These are phyloP conservation scores for Hapalemur alaotrensis DNA, from an alignment of 2,797 vertebrate genomes.

Conservation along the genomic window DNA sequence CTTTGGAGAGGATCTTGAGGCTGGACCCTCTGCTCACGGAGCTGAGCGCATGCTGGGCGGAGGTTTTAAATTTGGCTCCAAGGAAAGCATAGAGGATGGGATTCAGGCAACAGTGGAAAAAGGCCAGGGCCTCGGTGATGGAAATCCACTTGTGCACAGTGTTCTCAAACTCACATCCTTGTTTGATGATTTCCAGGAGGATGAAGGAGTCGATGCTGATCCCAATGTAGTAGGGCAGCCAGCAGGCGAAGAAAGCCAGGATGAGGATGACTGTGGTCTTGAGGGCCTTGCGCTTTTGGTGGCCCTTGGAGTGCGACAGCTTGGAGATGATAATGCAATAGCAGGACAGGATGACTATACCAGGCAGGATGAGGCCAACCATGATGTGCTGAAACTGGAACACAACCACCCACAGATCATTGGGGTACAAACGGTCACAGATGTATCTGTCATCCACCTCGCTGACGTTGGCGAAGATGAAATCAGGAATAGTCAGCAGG, in stretches of 20 bases:
- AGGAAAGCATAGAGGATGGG: constrained; percentile 98
- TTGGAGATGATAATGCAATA: constrained; percentile 97
- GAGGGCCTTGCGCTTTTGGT: constrained; percentile 96
- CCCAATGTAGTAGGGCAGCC: constrained; percentile 95
- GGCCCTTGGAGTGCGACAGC: constrained; percentile 93
- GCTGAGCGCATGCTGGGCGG: constrained; percentile 92
- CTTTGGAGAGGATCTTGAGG: constrained; percentile 94
- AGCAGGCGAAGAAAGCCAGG: constrained; percentile 95
- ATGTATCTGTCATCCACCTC: constrained; percentile 79
- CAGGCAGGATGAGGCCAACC: constrained; percentile 95
- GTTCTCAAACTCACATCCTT: constrained; percentile 88
- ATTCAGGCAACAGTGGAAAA: constrained; percentile 98
- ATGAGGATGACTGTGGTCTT: constrained; percentile 98
- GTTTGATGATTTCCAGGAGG: constrained; percentile 86
- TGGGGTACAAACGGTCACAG: constrained; percentile 93
- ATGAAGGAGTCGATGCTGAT: constrained; percentile 93
- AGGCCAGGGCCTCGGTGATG: constrained; percentile 94
- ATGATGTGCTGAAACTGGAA: constrained; percentile 96
- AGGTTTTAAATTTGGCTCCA: constrained; percentile 97
- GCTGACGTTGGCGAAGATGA: constrained; percentile 90
- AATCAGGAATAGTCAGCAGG: constrained; percentile 93
- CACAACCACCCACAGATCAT: constrained; percentile 86
- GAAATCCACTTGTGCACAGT: constrained; percentile 92
- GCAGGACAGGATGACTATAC: constrained; percentile 94
- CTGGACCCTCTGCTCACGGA: constrained; percentile 93